Conservation (phyloP, 1,140 invertebrate species). For the Spodoptera frugiperda region DNA sequence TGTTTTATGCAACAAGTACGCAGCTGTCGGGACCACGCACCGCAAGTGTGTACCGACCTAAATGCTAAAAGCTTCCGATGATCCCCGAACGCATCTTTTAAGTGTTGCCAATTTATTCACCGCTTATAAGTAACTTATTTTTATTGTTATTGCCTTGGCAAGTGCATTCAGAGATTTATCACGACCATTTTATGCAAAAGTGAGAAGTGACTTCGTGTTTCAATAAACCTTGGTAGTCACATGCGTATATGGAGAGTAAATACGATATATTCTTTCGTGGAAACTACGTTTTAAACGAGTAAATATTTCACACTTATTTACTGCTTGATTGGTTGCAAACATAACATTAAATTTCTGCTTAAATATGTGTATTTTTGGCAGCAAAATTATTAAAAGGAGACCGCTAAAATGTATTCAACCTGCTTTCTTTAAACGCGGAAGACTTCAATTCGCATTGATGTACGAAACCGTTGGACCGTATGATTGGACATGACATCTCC, state of each 20-base stretch:
- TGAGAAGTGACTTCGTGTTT: slow-evolving; percentile 12
- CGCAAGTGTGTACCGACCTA: slow-evolving; percentile 23
- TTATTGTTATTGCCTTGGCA: slow-evolving; percentile 36
- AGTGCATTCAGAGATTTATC: slow-evolving; percentile 28
- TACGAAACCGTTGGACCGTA: background rate
- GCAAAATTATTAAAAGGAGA: too few relatives aligned
- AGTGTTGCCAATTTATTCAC: slow-evolving; percentile 37
- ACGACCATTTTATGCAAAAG: slow-evolving; percentile 29
- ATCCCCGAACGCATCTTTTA: background rate
- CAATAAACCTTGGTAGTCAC: slow-evolving; percentile 16
- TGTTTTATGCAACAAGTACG: slow-evolving; percentile 33
- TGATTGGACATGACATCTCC: slow-evolving; percentile 2
- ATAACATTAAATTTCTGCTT: too few relatives aligned
- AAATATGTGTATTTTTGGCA: too few relatives aligned
- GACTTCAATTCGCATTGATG: background rate
- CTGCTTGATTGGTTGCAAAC: background rate
- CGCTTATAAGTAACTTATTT: slow-evolving; percentile 13
- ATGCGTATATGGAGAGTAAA: slow-evolving; percentile 1
- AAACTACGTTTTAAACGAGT: background rate
- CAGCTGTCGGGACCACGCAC: background rate
- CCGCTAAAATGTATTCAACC: too few relatives aligned
- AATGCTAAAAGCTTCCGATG: slow-evolving; percentile 18
- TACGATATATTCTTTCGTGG: background rate
- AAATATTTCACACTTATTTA: background rate
- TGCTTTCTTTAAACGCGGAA: background rate